Percentiles rank a stretch among this genome's conserved stretches.
phyloP scores from a whole-genome alignment of 35 echinoderm and acorn worm genomes.

The Chiridota heheva region DNA sequence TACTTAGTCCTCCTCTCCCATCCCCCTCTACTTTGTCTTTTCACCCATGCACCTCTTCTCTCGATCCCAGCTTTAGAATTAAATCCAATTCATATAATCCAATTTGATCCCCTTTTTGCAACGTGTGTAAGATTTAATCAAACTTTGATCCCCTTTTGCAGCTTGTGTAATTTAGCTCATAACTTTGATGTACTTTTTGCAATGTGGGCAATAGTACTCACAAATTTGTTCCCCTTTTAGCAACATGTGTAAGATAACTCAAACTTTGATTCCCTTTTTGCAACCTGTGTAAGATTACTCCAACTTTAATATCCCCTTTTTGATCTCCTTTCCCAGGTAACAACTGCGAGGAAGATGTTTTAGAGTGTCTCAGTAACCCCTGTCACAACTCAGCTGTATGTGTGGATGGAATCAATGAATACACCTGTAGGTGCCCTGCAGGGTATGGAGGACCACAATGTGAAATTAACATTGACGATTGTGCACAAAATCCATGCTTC shows the following conservation, averaged over 20 bases:
- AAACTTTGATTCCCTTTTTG: slow-evolving; percentile 1
- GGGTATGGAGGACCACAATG: slow-evolving; percentile 65
- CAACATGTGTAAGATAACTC: slow-evolving; percentile 28
- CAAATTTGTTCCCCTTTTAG: slow-evolving; percentile 4
- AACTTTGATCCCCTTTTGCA: neutral
- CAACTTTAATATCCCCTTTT: neutral
- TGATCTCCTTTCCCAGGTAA: slow-evolving; percentile 3
- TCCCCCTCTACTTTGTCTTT: neutral
- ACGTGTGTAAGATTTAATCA: slow-evolving; percentile 22
- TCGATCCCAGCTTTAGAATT: neutral
- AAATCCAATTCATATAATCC: neutral
- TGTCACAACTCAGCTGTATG: slow-evolving; percentile 61
- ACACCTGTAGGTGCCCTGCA: slow-evolving; percentile 34
- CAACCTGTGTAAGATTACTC: slow-evolving; percentile 18
- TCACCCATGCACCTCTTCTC: neutral
- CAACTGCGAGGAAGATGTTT: slow-evolving; percentile 20
- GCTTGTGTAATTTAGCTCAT: neutral
- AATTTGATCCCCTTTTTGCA: neutral
- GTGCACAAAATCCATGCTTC: slow-evolving; percentile 40
- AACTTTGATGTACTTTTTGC: slow-evolving; percentile 15
- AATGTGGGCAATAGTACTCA: slow-evolving; percentile 25
- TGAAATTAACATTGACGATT: slow-evolving; percentile 63
- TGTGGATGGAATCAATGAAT: slow-evolving; percentile 62
- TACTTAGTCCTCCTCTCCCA: neutral
- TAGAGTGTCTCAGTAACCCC: slow-evolving; percentile 72